Percentiles rank a stretch among this genome's conserved stretches.
These are phyloP conservation scores for Acanthosepion esculentum DNA, from an alignment of 2,888 invertebrate genomes.

Conservation along the genomic window DNA sequence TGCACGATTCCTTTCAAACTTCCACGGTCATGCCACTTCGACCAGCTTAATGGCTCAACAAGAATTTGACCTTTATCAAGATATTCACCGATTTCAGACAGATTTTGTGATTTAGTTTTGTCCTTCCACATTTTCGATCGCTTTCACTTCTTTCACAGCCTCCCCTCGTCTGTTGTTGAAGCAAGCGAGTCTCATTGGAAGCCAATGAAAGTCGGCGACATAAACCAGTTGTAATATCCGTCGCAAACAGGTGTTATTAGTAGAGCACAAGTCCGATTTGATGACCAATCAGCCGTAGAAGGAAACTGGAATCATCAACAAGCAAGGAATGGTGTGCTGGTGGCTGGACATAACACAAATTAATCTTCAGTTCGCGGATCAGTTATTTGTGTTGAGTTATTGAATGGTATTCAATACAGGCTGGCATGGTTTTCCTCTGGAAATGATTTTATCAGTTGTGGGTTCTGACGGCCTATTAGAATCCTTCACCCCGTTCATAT, in stretches of 20 bases:
- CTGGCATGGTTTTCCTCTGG: no score
- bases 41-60: not conserved
- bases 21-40: not conserved
- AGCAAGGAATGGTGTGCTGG: not conserved
- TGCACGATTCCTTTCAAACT: not conserved
- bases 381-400: not conserved
- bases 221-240: not conserved
- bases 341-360: not conserved
- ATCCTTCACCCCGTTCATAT: not conserved
- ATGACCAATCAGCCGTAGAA: not conserved
- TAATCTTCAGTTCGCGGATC: not conserved
- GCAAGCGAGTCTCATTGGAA: no score
- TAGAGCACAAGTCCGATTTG: not conserved
- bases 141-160: no score
- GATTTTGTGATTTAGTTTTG: not conserved
- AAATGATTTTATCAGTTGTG: not conserved
- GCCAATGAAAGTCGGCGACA: no score
- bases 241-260: constrained; percentile 33
- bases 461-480: no score
- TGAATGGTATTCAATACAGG: not conserved
- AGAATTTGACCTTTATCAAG: not conserved
- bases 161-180: no score
- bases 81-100: not conserved
- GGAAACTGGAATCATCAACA: not conserved
- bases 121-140: no score